phyloP scores from a whole-genome alignment of 1,140 invertebrate species.

The Gryllus bimaculatus region DNA sequence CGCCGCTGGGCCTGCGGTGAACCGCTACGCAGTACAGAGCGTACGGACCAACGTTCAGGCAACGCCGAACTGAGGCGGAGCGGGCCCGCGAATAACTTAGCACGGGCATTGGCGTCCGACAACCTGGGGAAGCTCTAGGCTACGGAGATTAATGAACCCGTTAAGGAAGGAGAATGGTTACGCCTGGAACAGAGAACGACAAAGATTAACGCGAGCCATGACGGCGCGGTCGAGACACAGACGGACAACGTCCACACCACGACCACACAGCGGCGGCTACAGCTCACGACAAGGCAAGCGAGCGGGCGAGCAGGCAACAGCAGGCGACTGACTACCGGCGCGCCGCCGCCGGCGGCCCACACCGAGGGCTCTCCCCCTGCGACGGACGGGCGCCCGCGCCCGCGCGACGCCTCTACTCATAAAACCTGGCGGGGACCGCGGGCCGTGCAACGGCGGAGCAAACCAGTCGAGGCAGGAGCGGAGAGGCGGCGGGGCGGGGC shows the following conservation, averaged over 20 bases:
- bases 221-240: background rate
- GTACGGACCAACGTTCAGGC: background rate
- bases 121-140: slow-evolving; percentile 43
- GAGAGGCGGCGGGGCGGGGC: too few species aligned
- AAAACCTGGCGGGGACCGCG: too few species aligned
- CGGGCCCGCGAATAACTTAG: slow-evolving; percentile 36
- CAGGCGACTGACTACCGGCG: background rate
- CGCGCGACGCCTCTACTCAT: too few species aligned
- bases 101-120: slow-evolving; percentile 42
- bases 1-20: background rate
- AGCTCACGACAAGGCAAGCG: background rate
- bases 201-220: slow-evolving; percentile 9
- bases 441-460: too few species aligned
- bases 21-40: background rate
- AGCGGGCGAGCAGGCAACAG: background rate
- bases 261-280: background rate
- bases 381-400: too few species aligned
- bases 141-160: slow-evolving; percentile 49
- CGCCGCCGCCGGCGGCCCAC: too few species aligned
- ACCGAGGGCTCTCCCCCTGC: too few species aligned
- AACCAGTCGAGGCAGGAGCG: too few species aligned
- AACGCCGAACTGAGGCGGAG: background rate
- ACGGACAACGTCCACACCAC: background rate
- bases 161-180: slow-evolving; percentile 64
- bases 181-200: slow-evolving; percentile 40